These are phyloP conservation scores for Astreopora myriophthalma DNA, from an alignment of 64 coral and sea anemone species.

Conservation along the genomic window DNA sequence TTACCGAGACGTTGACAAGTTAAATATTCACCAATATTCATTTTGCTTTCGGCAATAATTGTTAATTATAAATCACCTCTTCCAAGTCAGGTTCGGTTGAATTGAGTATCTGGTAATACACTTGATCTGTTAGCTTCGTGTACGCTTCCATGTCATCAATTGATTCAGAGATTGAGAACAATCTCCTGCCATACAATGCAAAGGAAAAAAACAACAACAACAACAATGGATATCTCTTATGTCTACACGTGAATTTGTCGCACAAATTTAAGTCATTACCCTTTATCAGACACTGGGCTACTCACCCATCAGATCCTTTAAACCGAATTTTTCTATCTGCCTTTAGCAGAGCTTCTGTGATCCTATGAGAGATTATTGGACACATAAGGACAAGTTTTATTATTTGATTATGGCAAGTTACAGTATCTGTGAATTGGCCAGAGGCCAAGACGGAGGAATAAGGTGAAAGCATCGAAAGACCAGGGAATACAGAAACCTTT, in stretches of 20 bases:
- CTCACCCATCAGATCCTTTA: constrained; percentile 60
- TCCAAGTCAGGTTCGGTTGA: constrained; percentile 54
- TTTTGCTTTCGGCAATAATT: background rate
- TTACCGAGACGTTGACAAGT: no score
- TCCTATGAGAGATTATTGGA: constrained; percentile 40
- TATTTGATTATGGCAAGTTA: no score
- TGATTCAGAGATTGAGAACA: constrained; percentile 75
- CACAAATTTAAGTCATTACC: no score
- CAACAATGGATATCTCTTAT: background rate
- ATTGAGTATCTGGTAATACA: constrained; percentile 77
- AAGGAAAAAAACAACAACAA: background rate
- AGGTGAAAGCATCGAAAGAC: no score
- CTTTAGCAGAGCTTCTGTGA: constrained; percentile 68
- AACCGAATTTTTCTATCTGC: constrained; percentile 33
- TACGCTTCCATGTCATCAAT: constrained; percentile 91
- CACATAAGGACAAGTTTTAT: no score
- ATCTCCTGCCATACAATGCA: background rate
- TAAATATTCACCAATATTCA: no score
- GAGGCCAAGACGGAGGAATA: no score
- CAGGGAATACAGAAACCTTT: no score
- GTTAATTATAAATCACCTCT: constrained; percentile 34
- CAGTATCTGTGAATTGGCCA: no score
- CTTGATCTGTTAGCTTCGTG: constrained; percentile 65
- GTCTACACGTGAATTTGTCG: no score
- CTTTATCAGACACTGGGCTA: background rate